Conservation (phyloP, 2,888 invertebrate genomes). For the Eupithecia tripunctaria region DNA sequence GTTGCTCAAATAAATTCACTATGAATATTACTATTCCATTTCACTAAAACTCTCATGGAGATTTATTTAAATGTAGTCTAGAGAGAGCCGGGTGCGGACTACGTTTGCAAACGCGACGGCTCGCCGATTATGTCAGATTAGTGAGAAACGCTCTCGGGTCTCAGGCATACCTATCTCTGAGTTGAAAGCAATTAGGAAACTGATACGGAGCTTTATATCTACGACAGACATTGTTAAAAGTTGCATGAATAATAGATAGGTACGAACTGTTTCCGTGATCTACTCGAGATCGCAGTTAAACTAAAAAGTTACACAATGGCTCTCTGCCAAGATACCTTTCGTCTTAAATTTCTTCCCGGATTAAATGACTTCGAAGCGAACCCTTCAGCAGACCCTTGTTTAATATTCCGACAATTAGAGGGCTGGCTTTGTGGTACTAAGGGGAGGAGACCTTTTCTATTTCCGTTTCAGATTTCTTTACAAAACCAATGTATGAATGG, state of each 20-base stretch:
- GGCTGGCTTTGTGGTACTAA: constrained; percentile 31
- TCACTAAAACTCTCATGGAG: constrained; percentile 42
- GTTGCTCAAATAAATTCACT: constrained; percentile 28
- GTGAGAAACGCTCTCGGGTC: constrained; percentile 39
- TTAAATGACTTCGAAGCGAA: constrained; percentile 53
- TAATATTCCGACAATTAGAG: constrained; percentile 67
- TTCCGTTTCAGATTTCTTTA: constrained; percentile 19
- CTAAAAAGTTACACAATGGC: constrained; percentile 60
- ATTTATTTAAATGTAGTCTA: constrained; percentile 46
- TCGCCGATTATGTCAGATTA: constrained; percentile 50
- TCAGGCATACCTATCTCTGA: constrained; percentile 26
- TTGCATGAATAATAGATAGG: constrained; percentile 46
- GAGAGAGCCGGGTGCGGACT: constrained; percentile 41
- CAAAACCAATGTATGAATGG: constrained; percentile 1
- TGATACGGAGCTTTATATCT: constrained; percentile 27
- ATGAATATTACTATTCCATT: constrained; percentile 40
- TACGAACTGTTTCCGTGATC: constrained; percentile 33
- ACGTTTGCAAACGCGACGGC: constrained; percentile 41
- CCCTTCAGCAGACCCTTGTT: constrained; percentile 51
- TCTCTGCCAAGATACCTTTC: constrained; percentile 60
- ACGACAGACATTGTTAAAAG: constrained; percentile 33
- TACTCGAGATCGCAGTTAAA: constrained; percentile 53
- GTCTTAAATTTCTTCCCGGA: constrained; percentile 54
- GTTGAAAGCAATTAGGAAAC: constrained; percentile 35
- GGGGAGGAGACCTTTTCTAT: constrained; percentile 12